Evolutionary conservation across 2,888 invertebrate genomes (phyloP).

Genomic region (Dolomedes plantarius): DNA sequence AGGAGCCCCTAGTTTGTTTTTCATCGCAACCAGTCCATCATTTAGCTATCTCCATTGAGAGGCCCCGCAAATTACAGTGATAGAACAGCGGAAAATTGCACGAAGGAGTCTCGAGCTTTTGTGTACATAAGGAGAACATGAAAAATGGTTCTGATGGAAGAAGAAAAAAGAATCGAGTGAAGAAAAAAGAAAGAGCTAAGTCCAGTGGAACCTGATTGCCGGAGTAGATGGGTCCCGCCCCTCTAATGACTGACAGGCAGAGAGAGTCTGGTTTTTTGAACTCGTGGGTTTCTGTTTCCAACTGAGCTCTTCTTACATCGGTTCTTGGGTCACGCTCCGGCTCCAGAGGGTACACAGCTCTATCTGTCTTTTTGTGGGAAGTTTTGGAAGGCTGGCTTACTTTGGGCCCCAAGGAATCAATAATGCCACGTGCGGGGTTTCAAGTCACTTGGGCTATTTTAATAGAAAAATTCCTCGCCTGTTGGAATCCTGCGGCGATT

Average conservation of each 20-base stretch:
- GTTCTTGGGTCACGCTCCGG: background rate
- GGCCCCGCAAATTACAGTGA: slow-evolving; percentile 57
- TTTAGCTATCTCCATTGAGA: slow-evolving; percentile 22
- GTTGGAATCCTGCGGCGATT: too few species aligned
- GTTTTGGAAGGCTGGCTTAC: too few species aligned
- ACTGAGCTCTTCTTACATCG: background rate
- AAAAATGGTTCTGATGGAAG: slow-evolving; percentile 51
- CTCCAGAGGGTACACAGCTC: background rate
- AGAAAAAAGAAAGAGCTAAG: slow-evolving; percentile 9
- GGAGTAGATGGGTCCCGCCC: slow-evolving; percentile 44
- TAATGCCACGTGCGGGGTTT: too few species aligned
- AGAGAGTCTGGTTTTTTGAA: background rate
- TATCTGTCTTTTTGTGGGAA: background rate
- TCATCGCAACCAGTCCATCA: slow-evolving; percentile 26
- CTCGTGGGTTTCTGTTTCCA: background rate
- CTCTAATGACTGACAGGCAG: slow-evolving; percentile 54
- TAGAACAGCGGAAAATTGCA: slow-evolving; percentile 50
- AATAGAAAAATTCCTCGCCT: too few species aligned
- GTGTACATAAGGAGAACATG: slow-evolving; percentile 69
- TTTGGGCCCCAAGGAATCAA: too few species aligned
- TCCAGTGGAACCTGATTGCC: slow-evolving; percentile 45
- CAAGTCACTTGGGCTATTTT: too few species aligned
- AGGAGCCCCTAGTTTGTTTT: slow-evolving; percentile 5
- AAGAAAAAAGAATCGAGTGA: background rate
- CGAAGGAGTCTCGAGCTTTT: slow-evolving; percentile 39